A percentile compares a stretch with the other conserved stretches of the same genome.
Evolutionary conservation across 2,888 invertebrate species (phyloP).

Genomic region (Eutolmus rufibarbis): DNA sequence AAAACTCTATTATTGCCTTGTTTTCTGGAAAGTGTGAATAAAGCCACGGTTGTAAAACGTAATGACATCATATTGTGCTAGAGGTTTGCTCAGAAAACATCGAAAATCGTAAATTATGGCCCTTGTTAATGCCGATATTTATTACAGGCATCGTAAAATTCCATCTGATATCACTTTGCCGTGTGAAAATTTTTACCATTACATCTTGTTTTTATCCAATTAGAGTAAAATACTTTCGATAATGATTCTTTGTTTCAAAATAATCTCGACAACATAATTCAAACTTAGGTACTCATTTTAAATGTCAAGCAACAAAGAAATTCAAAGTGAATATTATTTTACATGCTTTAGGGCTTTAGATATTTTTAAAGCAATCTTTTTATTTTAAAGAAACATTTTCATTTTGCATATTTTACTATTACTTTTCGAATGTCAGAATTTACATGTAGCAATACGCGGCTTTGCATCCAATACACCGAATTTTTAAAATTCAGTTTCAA

Average conservation of each 20-base stretch:
- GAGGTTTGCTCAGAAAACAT: not conserved
- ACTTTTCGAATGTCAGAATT: no score
- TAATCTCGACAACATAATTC: not conserved
- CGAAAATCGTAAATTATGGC: constrained; percentile 18
- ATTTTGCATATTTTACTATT: no score
- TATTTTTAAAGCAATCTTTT: no score
- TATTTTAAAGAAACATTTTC: no score
- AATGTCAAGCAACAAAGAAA: no score
- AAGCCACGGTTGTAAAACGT: constrained; percentile 12
- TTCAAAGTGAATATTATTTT: no score
- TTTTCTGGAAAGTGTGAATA: constrained; percentile 20
- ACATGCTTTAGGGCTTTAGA: no score
- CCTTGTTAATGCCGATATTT: constrained; percentile 17
- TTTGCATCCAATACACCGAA: no score
- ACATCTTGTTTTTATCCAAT: not conserved
- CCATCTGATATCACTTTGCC: not conserved
- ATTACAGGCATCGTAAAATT: constrained; percentile 16
- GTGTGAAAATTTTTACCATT: not conserved
- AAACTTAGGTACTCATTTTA: not conserved
- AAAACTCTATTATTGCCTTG: constrained; percentile 32
- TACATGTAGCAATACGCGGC: no score
- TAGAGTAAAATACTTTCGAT: not conserved
- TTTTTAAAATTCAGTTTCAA: no score
- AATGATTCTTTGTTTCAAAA: not conserved
- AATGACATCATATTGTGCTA: not conserved